Evolutionary conservation across 2,113 vertebrate species (phyloP), one percentile per base, ranked within the genome.

Genomic region (Tauraco erythrolophus): DNA sequence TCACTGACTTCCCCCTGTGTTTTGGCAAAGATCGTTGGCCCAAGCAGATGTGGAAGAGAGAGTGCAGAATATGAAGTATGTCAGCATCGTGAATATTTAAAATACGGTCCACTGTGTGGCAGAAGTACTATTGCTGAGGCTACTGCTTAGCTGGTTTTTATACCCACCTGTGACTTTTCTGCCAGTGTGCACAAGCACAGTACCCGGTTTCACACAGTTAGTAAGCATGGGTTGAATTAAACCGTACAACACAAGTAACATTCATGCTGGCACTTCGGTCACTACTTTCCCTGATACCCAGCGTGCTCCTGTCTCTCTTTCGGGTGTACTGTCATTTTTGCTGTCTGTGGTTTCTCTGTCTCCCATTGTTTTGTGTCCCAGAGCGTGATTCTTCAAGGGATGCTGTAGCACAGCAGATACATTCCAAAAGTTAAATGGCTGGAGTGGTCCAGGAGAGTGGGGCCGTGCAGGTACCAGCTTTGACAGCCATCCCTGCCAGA

Each of bases 21-120:
- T 96, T 83, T 88, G 94, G 93, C 94, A 93, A 80, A 82, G 89
- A 95, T 70, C 5, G 1, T 61, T 91, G 93, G 70, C 94, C 89
- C 58, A 83, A 53, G 56, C 94, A 94, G 89, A 96, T 95, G 64
- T 93, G 88, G 80, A 68, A 69, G 41, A 74, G 78, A 70, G 25
- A 57, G 48, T 61, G 22, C 39, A 19, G 68, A 90, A 62, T 84
- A 50, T 19, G 80, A 83, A 96, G 76, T 64, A 39, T 35, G 14
- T 92, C 72, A 56, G 68, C 68, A 65, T 92, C 71, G 37, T 82
- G 79, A 94, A 92, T 86, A 84, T 69, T 92, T 88, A 91, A 93
- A 71, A 80, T 92, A 46, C 2, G 24, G 85, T 79, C 92, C 68
- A 62, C 64, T 39, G 43, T 79, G 70, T 84, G 89, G 74, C 79